Percentiles rank a stretch among this genome's conserved stretches.
phyloP scores from a whole-genome alignment of 2,888 invertebrate species.

The Scaptomyza parva region DNA sequence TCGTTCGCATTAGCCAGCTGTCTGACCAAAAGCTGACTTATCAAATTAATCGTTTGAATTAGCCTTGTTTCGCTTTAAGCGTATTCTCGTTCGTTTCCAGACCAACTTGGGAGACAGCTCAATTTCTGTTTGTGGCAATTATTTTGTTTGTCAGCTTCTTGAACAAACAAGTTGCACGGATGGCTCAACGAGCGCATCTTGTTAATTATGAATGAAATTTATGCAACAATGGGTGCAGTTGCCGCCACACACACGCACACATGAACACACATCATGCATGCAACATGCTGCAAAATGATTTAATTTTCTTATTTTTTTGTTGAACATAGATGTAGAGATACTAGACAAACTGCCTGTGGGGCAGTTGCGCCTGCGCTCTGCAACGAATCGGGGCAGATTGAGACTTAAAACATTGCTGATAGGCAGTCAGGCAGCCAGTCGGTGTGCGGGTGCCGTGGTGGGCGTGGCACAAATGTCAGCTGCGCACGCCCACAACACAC shows the following conservation, averaged over 20 bases:
- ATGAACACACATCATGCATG: constrained; percentile 1
- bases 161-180: constrained; percentile 51
- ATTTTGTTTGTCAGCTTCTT: constrained; percentile 61
- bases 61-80: constrained; percentile 41
- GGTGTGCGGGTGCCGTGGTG: neutral
- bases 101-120: constrained; percentile 56
- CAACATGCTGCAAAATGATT: constrained; percentile 48
- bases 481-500: constrained; percentile 72
- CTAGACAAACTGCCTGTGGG: constrained; percentile 25
- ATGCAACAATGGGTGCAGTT: constrained; percentile 75
- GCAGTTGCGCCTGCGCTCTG: constrained; percentile 35
- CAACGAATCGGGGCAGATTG: constrained; percentile 37
- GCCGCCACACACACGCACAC: constrained; percentile 34
- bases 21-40: constrained; percentile 71
- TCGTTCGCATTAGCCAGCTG: constrained; percentile 35
- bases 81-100: neutral
- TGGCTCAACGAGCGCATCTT: constrained; percentile 51
- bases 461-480: constrained; percentile 66
- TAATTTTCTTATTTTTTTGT: constrained; percentile 29
- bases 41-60: constrained; percentile 77
- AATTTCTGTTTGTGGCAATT: constrained; percentile 70
- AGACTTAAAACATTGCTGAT: constrained; percentile 63
- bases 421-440: constrained; percentile 25
- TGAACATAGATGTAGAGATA: constrained; percentile 24
- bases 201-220: constrained; percentile 77